Percentiles rank a stretch among this genome's conserved stretches.
These are phyloP conservation scores for Oscheius onirici DNA, from an alignment of 2,888 invertebrate species.

Conservation along the genomic window DNA sequence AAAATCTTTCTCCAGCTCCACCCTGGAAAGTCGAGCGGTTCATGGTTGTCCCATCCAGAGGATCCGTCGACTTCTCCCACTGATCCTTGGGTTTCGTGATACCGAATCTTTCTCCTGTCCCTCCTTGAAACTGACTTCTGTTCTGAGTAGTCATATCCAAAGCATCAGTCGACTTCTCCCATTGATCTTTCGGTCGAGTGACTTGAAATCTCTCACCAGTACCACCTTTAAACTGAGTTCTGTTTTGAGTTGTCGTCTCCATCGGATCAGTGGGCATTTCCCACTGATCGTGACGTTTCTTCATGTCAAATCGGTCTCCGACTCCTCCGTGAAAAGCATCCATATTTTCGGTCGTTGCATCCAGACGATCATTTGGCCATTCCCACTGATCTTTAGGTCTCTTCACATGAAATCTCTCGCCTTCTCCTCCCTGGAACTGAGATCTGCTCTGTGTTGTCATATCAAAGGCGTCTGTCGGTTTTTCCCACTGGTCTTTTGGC, in stretches of 20 bases:
- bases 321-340: neutral
- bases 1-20: constrained; percentile 2
- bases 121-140: constrained; percentile 1
- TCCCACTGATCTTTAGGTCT: neutral
- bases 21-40: neutral
- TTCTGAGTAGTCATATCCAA: neutral
- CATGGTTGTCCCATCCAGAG: neutral
- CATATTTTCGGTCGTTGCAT: neutral
- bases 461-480: neutral
- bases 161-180: neutral
- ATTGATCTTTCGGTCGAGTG: constrained; percentile 3
- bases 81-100: constrained; percentile 11
- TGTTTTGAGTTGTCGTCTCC: neutral
- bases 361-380: neutral
- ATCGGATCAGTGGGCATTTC: neutral
- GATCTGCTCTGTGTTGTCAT: neutral
- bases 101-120: constrained; percentile 9
- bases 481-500: neutral
- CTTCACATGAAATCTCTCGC: neutral
- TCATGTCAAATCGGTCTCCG: constrained; percentile 2
- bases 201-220: neutral
- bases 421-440: constrained; percentile 2
- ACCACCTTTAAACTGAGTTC: constrained; percentile 7
- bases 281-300: neutral
- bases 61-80: constrained; percentile 7